A percentile compares a stretch with the other conserved stretches of the same genome.
Conservation (phyloP, 2,888 invertebrate genomes). For the Aspidiotus destructor region DNA sequence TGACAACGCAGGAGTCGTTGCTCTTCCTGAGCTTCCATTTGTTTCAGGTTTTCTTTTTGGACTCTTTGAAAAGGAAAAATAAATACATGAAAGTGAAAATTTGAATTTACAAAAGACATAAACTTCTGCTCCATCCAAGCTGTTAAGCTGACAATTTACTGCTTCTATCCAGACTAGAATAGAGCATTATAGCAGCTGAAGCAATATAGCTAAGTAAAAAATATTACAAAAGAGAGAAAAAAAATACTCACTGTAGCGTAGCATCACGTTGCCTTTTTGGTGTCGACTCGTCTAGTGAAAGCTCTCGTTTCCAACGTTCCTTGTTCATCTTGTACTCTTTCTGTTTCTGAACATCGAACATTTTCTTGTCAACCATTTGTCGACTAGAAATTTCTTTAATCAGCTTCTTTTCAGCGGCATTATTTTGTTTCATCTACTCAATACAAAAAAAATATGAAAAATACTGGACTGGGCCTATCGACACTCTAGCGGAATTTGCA, state of each 20-base stretch:
- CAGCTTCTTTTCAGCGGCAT: conserved; percentile 82
- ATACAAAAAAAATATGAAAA: background rate
- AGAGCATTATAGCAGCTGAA: no score
- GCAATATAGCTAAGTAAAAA: background rate
- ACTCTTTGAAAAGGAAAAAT: conserved; percentile 46
- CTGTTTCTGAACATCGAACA: conserved; percentile 84
- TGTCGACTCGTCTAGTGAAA: conserved; percentile 83
- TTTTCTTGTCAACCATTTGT: conserved; percentile 86
- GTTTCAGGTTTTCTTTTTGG: conserved; percentile 84
- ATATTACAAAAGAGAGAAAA: background rate
- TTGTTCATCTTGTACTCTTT: conserved; percentile 94
- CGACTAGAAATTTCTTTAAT: conserved; percentile 79
- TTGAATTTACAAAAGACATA: background rate
- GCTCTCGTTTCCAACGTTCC: conserved; percentile 89
- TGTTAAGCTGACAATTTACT: no score
- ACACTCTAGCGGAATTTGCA: background rate
- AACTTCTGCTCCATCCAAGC: background rate
- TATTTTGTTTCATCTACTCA: conserved; percentile 64
- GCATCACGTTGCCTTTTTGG: conserved; percentile 84
- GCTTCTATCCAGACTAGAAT: no score
- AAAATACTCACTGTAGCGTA: conserved; percentile 60
- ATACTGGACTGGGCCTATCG: background rate
- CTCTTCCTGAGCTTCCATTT: conserved; percentile 84
- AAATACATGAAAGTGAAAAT: background rate
- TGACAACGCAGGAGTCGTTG: conserved; percentile 77